Base-by-base conservation (phyloP, 2,113 vertebrate species). In the Clarias magur region DNA sequence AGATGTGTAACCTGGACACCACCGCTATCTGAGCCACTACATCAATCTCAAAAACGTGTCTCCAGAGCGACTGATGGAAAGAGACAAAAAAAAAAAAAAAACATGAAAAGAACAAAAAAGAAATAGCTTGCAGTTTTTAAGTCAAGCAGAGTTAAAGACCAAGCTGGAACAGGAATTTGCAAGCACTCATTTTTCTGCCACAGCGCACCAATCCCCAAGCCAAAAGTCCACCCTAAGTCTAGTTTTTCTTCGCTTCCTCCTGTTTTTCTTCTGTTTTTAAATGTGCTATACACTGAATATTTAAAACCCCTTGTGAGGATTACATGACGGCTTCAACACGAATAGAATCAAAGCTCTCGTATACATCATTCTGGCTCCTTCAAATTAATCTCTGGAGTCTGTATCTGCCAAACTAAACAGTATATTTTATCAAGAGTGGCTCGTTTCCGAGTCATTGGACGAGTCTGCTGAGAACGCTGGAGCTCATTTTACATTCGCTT, bases 21-120 rank as follows among this genome's bases (percentile, higher is more conserved):
- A 92, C 89, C 91, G 90, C 91, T 95, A 93, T 92, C 93, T 91
- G 75, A 93, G 68, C 86, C 86, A 88, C 90, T 92, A 89, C 91
- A 91, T 93, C 91, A 93, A 87, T 82, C 86, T 82, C 90, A 92
- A 53, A 67, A 90, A 54, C 62, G 62, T 21, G 80, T 87, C 88
- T 85, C 11, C 21, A 78, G 84, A 89, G 68, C 84, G 21, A 1
- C 38, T 86, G 88, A 93, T 21, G 2, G n/a, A 85, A 25, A 78
- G 30, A 30, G 21, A 34, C 10, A 60, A 15, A 10, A 21, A 27
- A 42, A 42, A 54, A 1, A 27, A 80, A 68, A 85, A 16, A 42
- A 27, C n/a, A 21, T 27, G 59, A 85, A 34, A 25, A 3, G 8
- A 76, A 15, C 6, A 21, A 85, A 60, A 76, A 25, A 21, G 23